A percentile compares a stretch with the other conserved stretches of the same genome.
phyloP scores from a whole-genome alignment of 2,113 vertebrate genomes.

The Pelusios castaneus region DNA sequence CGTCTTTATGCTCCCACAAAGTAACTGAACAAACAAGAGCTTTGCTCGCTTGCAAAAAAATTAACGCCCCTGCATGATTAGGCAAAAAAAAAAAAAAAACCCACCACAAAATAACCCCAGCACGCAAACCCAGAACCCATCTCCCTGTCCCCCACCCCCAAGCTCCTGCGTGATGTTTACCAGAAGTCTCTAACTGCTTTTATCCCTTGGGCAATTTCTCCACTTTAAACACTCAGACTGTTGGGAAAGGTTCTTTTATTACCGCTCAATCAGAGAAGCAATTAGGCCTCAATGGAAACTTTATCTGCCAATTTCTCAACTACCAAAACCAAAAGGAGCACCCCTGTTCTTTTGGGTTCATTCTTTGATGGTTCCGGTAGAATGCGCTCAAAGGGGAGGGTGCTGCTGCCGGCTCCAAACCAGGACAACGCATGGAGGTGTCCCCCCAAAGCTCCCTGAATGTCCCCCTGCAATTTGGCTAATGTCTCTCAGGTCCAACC shows the following conservation, averaged over 20 bases:
- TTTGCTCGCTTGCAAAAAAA: neutral
- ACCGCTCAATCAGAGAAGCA: constrained; percentile 5
- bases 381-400: too few species aligned
- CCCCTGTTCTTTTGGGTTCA: neutral
- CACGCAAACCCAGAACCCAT: neutral
- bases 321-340: neutral
- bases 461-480: neutral
- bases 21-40: neutral
- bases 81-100: neutral
- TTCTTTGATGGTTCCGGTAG: neutral
- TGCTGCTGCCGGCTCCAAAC: neutral
- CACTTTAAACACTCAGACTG: neutral
- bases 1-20: neutral
- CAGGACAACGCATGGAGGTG: neutral
- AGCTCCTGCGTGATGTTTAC: neutral
- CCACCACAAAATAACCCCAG: neutral
- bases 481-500: neutral
- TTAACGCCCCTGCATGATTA: neutral
- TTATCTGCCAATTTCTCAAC: neutral
- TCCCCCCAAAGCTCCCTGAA: neutral
- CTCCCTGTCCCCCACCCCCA: neutral
- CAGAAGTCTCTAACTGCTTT: neutral
- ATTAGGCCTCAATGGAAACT: constrained; percentile 6
- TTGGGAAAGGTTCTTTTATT: neutral
- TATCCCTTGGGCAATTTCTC: neutral